Percentiles rank a stretch among this genome's conserved stretches.
Evolutionary conservation across 2,113 vertebrate genomes (phyloP).

Genomic region (Pholis gunnellus): DNA sequence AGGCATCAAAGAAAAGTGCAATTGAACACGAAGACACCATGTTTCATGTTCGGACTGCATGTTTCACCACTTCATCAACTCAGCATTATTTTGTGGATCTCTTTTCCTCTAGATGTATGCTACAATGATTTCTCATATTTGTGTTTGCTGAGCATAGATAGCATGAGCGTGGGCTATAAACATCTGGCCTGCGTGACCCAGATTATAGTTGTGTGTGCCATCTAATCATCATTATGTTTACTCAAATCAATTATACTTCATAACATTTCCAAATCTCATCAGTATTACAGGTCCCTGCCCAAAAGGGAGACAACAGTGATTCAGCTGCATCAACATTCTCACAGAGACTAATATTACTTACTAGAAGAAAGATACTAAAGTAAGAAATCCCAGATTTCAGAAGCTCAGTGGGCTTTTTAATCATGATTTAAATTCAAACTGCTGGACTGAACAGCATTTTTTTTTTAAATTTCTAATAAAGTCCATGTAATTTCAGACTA

Average conservation of each 20-base stretch:
- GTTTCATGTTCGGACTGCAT: slow-evolving; percentile 36
- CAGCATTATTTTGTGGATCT: slow-evolving; percentile 15
- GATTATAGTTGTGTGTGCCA: slow-evolving; percentile 1
- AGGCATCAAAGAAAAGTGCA: slow-evolving; percentile 65
- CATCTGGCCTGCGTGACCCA: slow-evolving; percentile 21
- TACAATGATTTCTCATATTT: slow-evolving; percentile 48
- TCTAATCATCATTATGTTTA: slow-evolving; percentile 27
- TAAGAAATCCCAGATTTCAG: slow-evolving; percentile 62
- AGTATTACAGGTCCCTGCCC: slow-evolving; percentile 12
- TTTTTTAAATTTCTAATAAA: slow-evolving; percentile 32
- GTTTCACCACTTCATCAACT: slow-evolving; percentile 25
- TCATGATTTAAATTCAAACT: slow-evolving; percentile 39
- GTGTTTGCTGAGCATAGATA: slow-evolving; percentile 21
- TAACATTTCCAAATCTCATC: slow-evolving; percentile 33
- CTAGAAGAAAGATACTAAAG: slow-evolving; percentile 54
- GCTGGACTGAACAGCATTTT: slow-evolving; percentile 54
- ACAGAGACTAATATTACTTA: slow-evolving; percentile 69
- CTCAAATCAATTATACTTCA: slow-evolving; percentile 28
- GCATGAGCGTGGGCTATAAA: background rate
- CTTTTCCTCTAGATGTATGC: slow-evolving; percentile 32
- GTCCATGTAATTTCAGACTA: slow-evolving; percentile 55
- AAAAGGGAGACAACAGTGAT: slow-evolving; percentile 38
- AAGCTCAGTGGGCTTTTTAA: slow-evolving; percentile 25
- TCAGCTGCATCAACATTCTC: slow-evolving; percentile 58
- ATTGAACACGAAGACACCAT: slow-evolving; percentile 35